A percentile compares a stretch with the other conserved stretches of the same genome.
Conservation (phyloP, 1,140 invertebrate genomes). For the Drosophila bocki region DNA sequence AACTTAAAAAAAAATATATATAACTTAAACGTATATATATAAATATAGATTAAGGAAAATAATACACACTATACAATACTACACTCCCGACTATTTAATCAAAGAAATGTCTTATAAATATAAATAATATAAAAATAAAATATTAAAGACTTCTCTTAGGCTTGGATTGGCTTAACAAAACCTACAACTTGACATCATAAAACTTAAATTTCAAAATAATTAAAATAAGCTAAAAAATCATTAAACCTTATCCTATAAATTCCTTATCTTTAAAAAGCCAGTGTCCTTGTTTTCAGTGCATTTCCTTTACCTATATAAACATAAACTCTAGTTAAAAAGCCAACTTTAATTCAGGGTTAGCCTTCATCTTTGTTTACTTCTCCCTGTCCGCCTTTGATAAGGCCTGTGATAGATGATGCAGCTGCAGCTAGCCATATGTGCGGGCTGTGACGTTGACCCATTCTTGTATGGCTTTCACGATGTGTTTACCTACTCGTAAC, state of each 20-base stretch:
- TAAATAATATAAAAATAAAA: not conserved
- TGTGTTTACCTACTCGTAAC: constrained; percentile 46
- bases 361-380: constrained; percentile 27
- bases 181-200: no score
- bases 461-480: constrained; percentile 30
- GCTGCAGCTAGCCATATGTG: constrained; percentile 39
- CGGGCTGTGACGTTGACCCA: constrained; percentile 48
- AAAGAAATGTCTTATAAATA: not conserved
- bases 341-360: constrained; percentile 4
- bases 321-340: not conserved
- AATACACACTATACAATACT: no score
- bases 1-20: not conserved
- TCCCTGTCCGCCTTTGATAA: constrained; percentile 22
- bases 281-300: no score
- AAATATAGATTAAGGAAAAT: no score
- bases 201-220: not conserved
- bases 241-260: not conserved
- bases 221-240: not conserved
- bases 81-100: no score
- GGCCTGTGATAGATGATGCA: constrained; percentile 32
- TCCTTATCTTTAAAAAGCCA: no score
- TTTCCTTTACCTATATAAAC: no score
- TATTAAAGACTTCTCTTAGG: not conserved
- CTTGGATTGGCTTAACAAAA: no score
- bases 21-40: no score